Base-by-base conservation (phyloP, 2,113 vertebrate genomes). In the Pardalotus punctatus region DNA sequence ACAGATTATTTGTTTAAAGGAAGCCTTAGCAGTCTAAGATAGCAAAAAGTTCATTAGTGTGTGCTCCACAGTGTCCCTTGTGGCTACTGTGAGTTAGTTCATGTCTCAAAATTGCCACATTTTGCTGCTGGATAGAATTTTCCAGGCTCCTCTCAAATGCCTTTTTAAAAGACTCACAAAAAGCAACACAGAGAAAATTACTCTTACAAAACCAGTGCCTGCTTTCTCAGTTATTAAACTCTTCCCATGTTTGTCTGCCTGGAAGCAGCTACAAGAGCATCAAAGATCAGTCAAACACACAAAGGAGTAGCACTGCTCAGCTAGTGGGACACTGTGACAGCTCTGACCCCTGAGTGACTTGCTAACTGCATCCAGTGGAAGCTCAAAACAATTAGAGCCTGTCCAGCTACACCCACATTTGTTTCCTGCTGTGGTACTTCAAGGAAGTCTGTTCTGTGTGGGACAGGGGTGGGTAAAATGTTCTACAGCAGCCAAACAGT, bases 311-410 rank as follows among this genome's bases (percentile, higher is more conserved):
- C 48, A 5, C 25, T 40, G 25, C 74, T 56, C 38, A 9, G 79
- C 51, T 31, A 7, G 38, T 4, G 5, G 66, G 43, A 58, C 1
- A 0, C 58, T 51, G 84, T 45, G 81, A 25, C 0, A 0, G 47
- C 73, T 74, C 73, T 92, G 82, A 95, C 89, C 88, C 84, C 80
- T 50, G 58, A 69, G 21, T 24, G 51, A 86, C 92, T 93, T 31
- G 14, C 47, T 56, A 81, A 38, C 25, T 47, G 40, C 74, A 65
- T 80, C 57, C 61, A 89, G 43, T 95, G 82, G 94, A 94, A 93
- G 18, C 36, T 70, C n/a, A 54, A 65, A 97, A 96, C 87, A 96
- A 88, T 53, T 57, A 27, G 45, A 73, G 43, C 25, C 69, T 93
- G 79, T 84, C 66, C 81, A 84, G 82, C 88, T 94, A 67, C 85